These are phyloP conservation scores for Scomber scombrus DNA, from an alignment of 2,113 vertebrate genomes.

Conservation along the genomic window DNA sequence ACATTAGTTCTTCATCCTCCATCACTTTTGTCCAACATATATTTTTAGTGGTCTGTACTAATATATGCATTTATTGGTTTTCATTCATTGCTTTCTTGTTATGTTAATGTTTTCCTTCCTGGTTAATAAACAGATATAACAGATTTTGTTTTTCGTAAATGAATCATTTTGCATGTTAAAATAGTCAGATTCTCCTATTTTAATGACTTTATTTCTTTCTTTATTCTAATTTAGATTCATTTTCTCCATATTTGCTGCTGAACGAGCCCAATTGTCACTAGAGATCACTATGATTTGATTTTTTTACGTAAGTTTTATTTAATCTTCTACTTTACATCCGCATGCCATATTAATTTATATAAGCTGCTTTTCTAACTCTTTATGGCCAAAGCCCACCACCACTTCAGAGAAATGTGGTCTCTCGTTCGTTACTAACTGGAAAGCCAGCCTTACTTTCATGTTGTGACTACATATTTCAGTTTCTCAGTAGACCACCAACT, in stretches of 20 bases:
- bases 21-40: too few species aligned
- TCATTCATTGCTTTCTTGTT: neutral
- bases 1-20: too few species aligned
- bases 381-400: conserved; percentile 31
- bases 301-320: too few species aligned
- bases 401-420: conserved; percentile 63
- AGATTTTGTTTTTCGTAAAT: neutral
- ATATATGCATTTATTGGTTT: neutral
- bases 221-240: too few species aligned
- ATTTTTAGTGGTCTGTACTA: neutral
- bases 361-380: neutral
- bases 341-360: neutral
- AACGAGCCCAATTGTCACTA: neutral
- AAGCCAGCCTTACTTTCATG: conserved; percentile 30
- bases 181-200: neutral
- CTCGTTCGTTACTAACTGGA: conserved; percentile 45
- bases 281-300: neutral
- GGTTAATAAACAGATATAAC: too few species aligned
- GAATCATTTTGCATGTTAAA: neutral
- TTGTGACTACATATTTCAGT: conserved; percentile 3
- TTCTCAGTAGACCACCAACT: neutral
- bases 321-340: neutral
- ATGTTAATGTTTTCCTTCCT: neutral
- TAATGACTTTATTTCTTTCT: too few species aligned
- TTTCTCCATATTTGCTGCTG: neutral